Percentiles rank a stretch among this genome's conserved stretches.
Conservation (phyloP, 1,140 invertebrate species). For the Ceratoteleas bidentatus region DNA sequence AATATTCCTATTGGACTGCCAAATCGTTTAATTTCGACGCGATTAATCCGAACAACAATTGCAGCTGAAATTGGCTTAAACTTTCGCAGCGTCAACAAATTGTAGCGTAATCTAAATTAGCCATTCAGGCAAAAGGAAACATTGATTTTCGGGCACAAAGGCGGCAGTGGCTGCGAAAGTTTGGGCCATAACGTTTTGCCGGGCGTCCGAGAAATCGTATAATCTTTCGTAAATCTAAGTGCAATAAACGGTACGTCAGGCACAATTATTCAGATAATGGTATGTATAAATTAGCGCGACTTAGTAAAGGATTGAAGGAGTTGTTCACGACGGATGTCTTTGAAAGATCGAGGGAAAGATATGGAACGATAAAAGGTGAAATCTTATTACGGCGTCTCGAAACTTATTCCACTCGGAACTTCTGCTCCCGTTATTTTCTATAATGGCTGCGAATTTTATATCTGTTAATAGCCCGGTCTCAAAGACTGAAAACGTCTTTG, state of each 20-base stretch:
- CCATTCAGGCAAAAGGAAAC: slow-evolving; percentile 19
- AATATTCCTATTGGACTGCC: too few species aligned
- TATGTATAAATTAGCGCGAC: slow-evolving; percentile 63
- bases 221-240: slow-evolving; percentile 46
- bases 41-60: too few species aligned
- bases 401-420: slow-evolving; percentile 60
- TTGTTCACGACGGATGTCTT: slow-evolving; percentile 53
- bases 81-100: slow-evolving; percentile 6
- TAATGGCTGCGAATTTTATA: slow-evolving; percentile 60
- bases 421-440: slow-evolving; percentile 54
- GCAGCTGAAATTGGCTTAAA: neutral
- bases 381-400: slow-evolving; percentile 60
- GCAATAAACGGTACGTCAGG: slow-evolving; percentile 59
- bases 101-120: slow-evolving; percentile 4
- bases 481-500: slow-evolving; percentile 29
- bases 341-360: slow-evolving; percentile 58
- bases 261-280: slow-evolving; percentile 66
- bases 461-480: slow-evolving; percentile 49
- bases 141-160: slow-evolving; percentile 13
- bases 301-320: slow-evolving; percentile 61
- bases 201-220: slow-evolving; percentile 42
- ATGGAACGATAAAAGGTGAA: slow-evolving; percentile 54
- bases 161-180: slow-evolving; percentile 6
- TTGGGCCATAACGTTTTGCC: slow-evolving; percentile 30
- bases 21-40: too few species aligned